These are phyloP conservation scores for Erebia epiphron DNA, from an alignment of 2,888 invertebrate genomes.

Conservation along the genomic window DNA sequence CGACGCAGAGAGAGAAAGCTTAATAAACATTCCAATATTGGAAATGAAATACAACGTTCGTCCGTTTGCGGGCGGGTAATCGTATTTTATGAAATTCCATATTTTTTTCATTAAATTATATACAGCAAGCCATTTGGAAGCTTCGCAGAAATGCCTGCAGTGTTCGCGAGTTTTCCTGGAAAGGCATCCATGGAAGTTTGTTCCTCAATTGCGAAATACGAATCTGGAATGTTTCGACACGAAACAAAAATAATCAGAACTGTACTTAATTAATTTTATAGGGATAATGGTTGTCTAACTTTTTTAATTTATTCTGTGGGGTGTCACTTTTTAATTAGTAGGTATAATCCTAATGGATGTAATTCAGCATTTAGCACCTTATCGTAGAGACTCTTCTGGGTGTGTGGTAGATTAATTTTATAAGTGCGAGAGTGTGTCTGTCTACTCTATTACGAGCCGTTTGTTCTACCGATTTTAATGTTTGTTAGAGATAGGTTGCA, in stretches of 20 bases:
- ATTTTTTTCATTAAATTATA: slow-evolving; percentile 12
- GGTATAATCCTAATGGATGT: too few species aligned
- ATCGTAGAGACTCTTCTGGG: too few species aligned
- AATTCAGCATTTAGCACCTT: too few species aligned
- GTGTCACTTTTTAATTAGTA: too few species aligned
- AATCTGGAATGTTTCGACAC: background rate
- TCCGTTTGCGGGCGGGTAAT: background rate
- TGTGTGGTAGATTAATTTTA: too few species aligned
- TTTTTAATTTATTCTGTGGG: too few species aligned
- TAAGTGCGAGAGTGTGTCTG: too few species aligned
- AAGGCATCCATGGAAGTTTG: slow-evolving; percentile 6
- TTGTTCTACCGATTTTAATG: too few species aligned
- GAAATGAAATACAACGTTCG: background rate
- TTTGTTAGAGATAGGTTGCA: too few species aligned
- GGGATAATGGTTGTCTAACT: background rate
- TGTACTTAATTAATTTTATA: slow-evolving; percentile 3
- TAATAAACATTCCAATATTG: background rate
- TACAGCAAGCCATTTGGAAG: slow-evolving; percentile 7
- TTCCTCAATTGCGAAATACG: slow-evolving; percentile 7
- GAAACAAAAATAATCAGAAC: background rate
- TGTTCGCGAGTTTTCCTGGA: slow-evolving; percentile 11
- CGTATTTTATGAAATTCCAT: slow-evolving; percentile 9
- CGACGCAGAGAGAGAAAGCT: too few species aligned
- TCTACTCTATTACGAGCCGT: too few species aligned
- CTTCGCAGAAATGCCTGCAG: slow-evolving; percentile 1